phyloP scores from a whole-genome alignment of 2,113 vertebrate genomes.

The Atractosteus spatula region DNA sequence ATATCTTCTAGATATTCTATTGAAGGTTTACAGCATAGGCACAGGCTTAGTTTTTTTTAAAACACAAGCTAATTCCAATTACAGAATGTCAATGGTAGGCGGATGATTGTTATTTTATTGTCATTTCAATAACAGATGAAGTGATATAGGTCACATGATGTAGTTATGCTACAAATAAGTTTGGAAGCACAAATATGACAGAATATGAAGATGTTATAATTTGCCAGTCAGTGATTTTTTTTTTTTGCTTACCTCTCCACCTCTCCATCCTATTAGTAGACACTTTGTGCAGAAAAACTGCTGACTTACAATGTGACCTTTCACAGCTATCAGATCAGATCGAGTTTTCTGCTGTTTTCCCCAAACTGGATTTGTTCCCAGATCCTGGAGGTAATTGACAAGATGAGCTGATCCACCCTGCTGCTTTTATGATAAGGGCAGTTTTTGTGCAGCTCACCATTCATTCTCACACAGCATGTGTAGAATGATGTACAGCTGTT shows the following conservation, averaged over 20 bases:
- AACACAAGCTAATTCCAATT: too few relatives aligned
- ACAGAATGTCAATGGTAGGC: too few relatives aligned
- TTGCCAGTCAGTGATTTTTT: conserved; percentile 38
- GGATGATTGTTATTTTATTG: too few relatives aligned
- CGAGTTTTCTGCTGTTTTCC: too few relatives aligned
- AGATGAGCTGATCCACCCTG: conserved; percentile 1
- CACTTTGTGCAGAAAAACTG: neutral
- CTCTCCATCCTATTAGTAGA: neutral
- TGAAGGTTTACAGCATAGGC: too few relatives aligned
- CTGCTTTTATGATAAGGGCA: neutral
- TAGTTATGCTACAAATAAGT: too few relatives aligned
- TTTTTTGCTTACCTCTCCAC: too few relatives aligned
- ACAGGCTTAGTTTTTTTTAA: too few relatives aligned
- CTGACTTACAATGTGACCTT: conserved; percentile 5
- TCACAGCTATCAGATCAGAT: neutral
- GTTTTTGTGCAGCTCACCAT: neutral
- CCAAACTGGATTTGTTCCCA: neutral
- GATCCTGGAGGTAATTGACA: neutral
- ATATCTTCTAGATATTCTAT: too few relatives aligned
- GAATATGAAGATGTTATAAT: conserved; percentile 46
- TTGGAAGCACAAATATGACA: neutral
- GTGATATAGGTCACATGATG: too few relatives aligned
- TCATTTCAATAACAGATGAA: too few relatives aligned
- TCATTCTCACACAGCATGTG: neutral
- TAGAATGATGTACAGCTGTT: neutral